Percentiles rank a stretch among this genome's conserved stretches.
Evolutionary conservation across 2,113 vertebrate species (phyloP).

Genomic region (Antennarius striatus): DNA sequence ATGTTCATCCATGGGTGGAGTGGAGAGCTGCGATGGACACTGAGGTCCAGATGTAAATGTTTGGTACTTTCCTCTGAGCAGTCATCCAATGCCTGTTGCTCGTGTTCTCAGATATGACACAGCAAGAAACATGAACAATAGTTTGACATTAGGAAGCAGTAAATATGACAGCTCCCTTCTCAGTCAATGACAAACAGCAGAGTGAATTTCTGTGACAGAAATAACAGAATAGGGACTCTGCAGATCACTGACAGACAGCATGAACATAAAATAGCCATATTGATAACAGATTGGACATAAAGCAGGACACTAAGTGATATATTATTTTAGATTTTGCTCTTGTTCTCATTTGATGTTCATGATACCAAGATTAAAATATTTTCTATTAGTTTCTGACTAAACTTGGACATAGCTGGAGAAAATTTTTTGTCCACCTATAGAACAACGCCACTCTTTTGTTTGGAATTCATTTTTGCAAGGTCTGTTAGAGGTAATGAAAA

Average conservation of each 20-base stretch:
- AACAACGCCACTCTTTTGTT: no score
- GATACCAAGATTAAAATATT: not conserved
- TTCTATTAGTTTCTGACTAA: not conserved
- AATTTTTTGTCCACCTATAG: no score
- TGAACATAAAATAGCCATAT: not conserved
- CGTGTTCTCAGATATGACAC: not conserved
- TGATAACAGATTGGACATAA: not conserved
- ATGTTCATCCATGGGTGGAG: conserved; percentile 53
- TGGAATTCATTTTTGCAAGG: no score
- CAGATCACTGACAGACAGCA: conserved; percentile 6
- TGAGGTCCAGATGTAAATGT: conserved; percentile 53
- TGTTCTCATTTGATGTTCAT: not conserved
- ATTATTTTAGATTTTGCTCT: no score
- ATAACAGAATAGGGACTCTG: no score
- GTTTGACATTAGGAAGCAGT: conserved; percentile 31
- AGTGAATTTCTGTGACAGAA: no score
- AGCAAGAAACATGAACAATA: not conserved
- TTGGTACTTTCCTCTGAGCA: conserved; percentile 71
- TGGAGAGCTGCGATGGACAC: conserved; percentile 33
- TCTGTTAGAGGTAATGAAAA: no score
- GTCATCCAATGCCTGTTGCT: conserved; percentile 20
- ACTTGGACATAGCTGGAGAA: not conserved
- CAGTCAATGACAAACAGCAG: not conserved
- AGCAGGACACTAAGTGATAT: no score
- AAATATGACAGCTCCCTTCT: conserved; percentile 3